A percentile compares a stretch with the other conserved stretches of the same genome.
Conservation (phyloP, 2,797 vertebrate species). For the Manis javanica region DNA sequence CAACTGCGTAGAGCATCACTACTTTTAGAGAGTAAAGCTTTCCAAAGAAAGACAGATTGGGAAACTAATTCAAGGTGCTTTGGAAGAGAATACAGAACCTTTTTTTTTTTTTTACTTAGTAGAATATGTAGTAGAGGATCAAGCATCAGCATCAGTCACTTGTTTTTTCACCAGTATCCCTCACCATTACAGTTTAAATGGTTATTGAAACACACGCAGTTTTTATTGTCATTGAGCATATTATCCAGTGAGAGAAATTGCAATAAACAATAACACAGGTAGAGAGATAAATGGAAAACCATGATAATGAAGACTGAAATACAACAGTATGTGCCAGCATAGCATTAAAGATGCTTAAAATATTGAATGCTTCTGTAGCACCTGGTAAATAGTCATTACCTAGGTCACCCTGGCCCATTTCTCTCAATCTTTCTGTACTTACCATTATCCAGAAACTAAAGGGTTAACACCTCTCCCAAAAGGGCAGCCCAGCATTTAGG, state of each 20-base stretch:
- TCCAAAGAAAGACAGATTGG: neutral
- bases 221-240: neutral
- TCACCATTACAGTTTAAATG: neutral
- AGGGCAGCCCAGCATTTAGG: neutral
- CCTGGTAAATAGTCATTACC: neutral
- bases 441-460: neutral
- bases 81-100: neutral
- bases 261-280: neutral
- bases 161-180: neutral
- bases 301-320: neutral
- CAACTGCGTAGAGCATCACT: neutral
- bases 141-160: neutral
- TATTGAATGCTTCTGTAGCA: neutral
- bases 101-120: neutral
- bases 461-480: neutral
- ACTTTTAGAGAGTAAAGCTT: neutral
- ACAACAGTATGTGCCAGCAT: neutral
- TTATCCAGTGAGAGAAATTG: neutral
- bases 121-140: neutral
- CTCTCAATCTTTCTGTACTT: neutral
- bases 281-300: neutral
- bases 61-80: neutral
- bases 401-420: neutral
- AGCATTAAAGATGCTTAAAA: neutral
- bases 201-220: neutral